These are phyloP conservation scores for Sternarchorhynchus goeldii DNA, from an alignment of 2,797 vertebrate species.

Conservation along the genomic window DNA sequence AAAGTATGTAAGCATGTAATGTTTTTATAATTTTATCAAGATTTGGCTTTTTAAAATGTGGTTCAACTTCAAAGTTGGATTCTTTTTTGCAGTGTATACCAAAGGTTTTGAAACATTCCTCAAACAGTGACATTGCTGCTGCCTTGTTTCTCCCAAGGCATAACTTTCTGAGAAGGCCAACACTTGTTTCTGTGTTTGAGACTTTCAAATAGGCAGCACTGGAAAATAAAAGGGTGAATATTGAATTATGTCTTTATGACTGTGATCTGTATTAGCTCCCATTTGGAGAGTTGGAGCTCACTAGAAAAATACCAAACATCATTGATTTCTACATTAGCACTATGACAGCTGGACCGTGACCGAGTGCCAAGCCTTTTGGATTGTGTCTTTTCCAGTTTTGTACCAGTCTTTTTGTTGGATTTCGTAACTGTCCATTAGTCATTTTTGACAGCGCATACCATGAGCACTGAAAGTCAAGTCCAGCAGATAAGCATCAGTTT, in stretches of 20 bases:
- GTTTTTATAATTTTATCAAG: constrained; percentile 18
- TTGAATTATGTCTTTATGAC: constrained; percentile 57
- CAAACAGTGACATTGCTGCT: constrained; percentile 17
- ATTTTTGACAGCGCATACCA: constrained; percentile 39
- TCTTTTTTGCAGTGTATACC: constrained; percentile 8
- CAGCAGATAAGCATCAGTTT: constrained; percentile 26
- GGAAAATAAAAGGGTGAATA: constrained; percentile 59
- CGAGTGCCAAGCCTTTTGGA: constrained; percentile 20
- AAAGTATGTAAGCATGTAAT: background rate
- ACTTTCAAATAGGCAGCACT: constrained; percentile 59
- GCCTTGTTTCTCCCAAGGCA: background rate
- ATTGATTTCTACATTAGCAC: constrained; percentile 1
- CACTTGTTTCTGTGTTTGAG: constrained; percentile 7
- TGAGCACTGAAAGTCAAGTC: constrained; percentile 21
- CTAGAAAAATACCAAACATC: constrained; percentile 11
- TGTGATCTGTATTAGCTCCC: constrained; percentile 39
- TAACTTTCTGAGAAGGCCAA: constrained; percentile 22
- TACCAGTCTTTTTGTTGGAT: constrained; percentile 42
- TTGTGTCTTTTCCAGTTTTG: constrained; percentile 35
- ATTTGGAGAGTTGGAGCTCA: constrained; percentile 2
- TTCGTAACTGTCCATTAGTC: constrained; percentile 42
- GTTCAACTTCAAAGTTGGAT: constrained; percentile 18
- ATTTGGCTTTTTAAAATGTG: constrained; percentile 1
- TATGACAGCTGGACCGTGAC: constrained; percentile 30
- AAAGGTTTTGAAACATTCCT: constrained; percentile 34